These are phyloP conservation scores for Sandelia bainsii DNA, from an alignment of 2,797 vertebrate genomes.

Conservation along the genomic window DNA sequence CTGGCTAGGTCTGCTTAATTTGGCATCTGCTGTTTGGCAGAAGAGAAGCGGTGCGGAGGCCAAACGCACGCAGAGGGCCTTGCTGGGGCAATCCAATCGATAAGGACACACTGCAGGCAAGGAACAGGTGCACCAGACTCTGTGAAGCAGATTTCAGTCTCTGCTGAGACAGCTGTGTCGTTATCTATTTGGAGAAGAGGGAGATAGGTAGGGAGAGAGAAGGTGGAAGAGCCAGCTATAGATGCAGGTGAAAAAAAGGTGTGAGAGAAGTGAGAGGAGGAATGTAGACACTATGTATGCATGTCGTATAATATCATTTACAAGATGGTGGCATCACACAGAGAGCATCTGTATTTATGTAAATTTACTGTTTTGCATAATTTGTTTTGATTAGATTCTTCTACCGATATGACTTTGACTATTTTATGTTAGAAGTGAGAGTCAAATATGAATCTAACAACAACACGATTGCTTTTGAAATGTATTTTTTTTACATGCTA, in stretches of 20 bases:
- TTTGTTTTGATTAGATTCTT: neutral
- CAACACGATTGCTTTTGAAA: neutral
- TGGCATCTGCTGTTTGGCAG: conserved; percentile 71
- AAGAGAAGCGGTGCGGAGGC: conserved; percentile 50
- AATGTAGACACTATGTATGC: conserved; percentile 1
- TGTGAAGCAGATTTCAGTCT: conserved; percentile 61
- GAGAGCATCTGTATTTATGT: neutral
- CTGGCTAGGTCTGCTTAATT: conserved; percentile 65
- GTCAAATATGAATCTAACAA: neutral
- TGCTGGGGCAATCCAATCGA: conserved; percentile 70
- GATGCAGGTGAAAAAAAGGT: conserved; percentile 22
- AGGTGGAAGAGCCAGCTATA: conserved; percentile 14
- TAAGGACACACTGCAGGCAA: conserved; percentile 73
- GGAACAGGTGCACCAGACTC: conserved; percentile 70
- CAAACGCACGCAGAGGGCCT: conserved; percentile 63
- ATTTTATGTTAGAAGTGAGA: neutral
- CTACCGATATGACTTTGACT: neutral
- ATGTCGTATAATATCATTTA: neutral
- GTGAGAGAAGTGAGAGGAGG: neutral
- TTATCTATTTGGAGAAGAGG: conserved; percentile 66
- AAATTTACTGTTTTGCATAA: neutral
- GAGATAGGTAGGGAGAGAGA: conserved; percentile 27
- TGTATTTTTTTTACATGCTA: neutral
- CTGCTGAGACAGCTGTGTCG: conserved; percentile 59
- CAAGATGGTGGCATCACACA: neutral